Percentiles rank a stretch among this genome's conserved stretches.
phyloP scores from a whole-genome alignment of 2,113 vertebrate species.

The Eretmochelys imbricata region DNA sequence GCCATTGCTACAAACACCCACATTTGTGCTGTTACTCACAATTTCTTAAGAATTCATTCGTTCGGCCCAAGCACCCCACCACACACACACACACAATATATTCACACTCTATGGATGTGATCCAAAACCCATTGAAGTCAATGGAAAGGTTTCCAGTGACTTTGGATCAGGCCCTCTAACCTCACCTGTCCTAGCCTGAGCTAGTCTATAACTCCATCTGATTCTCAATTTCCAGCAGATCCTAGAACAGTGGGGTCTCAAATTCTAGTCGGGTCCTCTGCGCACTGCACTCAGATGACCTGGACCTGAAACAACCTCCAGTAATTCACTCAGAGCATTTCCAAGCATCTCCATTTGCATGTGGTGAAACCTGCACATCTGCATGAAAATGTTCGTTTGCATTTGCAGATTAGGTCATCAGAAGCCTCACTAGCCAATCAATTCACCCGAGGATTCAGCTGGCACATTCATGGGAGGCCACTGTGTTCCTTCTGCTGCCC shows the following conservation, averaged over 20 bases:
- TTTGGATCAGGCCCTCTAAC: neutral
- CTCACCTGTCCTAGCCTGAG: neutral
- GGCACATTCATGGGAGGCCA: neutral
- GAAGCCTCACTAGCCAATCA: neutral
- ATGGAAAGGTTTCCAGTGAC: neutral
- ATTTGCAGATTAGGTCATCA: neutral
- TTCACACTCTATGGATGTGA: neutral
- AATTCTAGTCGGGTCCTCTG: neutral
- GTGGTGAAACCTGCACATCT: neutral
- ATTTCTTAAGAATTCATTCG: neutral
- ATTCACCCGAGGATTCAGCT: neutral
- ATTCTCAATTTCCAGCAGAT: neutral
- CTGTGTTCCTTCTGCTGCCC: neutral
- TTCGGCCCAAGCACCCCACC: neutral
- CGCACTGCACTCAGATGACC: neutral
- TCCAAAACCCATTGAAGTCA: neutral
- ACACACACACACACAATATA: no score
- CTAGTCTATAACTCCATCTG: neutral
- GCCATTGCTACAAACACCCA: neutral
- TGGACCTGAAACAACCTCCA: neutral
- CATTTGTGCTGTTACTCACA: neutral
- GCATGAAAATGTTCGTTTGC: neutral
- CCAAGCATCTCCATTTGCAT: neutral
- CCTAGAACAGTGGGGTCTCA: neutral
- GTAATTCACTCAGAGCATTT: neutral